These are phyloP conservation scores for Chondrosia reniformis DNA, from an alignment of 37 sponge, comb jelly and placozoan genomes.

Conservation along the genomic window DNA sequence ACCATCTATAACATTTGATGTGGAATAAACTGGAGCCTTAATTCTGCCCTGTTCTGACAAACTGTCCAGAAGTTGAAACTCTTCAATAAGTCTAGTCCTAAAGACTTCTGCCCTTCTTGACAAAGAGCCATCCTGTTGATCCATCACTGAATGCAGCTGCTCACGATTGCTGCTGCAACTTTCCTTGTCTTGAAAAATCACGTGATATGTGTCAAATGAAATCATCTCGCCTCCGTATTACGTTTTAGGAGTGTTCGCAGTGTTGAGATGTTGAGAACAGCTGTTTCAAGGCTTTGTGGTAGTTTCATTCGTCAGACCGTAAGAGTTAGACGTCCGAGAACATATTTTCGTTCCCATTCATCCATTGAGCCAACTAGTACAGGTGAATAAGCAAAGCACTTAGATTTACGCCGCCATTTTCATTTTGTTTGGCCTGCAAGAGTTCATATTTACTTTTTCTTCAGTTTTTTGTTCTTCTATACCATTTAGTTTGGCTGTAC, in stretches of 20 bases:
- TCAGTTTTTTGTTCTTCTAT: not conserved
- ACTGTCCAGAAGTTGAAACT: slow-evolving; percentile 76
- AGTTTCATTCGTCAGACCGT: not conserved
- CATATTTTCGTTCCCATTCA: not conserved
- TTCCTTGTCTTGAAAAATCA: too few species aligned
- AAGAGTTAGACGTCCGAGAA: not conserved
- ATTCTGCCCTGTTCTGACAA: slow-evolving; percentile 59
- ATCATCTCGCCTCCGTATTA: too few species aligned
- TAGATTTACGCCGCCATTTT: slow-evolving; percentile 9
- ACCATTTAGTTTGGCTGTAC: not conserved
- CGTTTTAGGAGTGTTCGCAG: not conserved
- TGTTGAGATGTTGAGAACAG: not conserved
- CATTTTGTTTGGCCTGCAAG: not conserved
- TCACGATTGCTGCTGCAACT: too few species aligned
- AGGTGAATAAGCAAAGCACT: not conserved
- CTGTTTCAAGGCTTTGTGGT: not conserved
- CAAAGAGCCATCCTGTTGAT: slow-evolving; percentile 13
- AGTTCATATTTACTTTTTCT: not conserved
- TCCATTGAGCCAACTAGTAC: not conserved
- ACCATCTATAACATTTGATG: slow-evolving; percentile 65
- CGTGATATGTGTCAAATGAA: too few species aligned
- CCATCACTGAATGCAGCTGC: too few species aligned
- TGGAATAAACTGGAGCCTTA: slow-evolving; percentile 78
- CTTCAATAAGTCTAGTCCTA: slow-evolving; percentile 78
- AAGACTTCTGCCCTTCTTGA: slow-evolving; percentile 71